Conservation (phyloP, 2,797 vertebrate genomes). For the Acipenser ruthenus region DNA sequence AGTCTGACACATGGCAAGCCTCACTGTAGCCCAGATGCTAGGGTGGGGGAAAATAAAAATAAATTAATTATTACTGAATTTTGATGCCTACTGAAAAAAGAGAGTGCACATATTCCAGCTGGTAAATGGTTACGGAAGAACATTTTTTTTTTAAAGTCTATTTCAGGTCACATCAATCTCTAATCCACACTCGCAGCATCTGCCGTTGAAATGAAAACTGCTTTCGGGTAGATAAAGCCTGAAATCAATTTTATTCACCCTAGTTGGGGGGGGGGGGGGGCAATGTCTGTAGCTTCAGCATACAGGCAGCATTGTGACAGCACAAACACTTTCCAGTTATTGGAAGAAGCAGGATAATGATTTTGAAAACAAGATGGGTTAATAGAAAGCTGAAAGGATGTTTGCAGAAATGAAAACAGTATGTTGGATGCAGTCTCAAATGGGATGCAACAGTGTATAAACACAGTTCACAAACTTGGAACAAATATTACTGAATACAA, state of each 20-base stretch:
- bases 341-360: conserved; percentile 9
- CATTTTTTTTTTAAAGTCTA: conserved; percentile 22
- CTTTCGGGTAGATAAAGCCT: conserved; percentile 38
- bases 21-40: too few relatives aligned
- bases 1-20: too few relatives aligned
- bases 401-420: conserved; percentile 15
- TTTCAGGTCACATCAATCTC: conserved; percentile 24
- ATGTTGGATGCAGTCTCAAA: too few relatives aligned
- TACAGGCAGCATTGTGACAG: conserved; percentile 24
- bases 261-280: conserved; percentile 29
- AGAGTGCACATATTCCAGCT: too few relatives aligned
- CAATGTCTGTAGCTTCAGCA: conserved; percentile 22
- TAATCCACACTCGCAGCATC: conserved; percentile 19
- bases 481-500: neutral
- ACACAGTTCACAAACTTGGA: conserved; percentile 7
- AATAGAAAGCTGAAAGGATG: neutral
- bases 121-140: conserved; percentile 10
- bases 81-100: too few relatives aligned
- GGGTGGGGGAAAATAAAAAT: too few relatives aligned
- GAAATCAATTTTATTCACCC: conserved; percentile 29
- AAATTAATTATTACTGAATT: too few relatives aligned
- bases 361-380: conserved; percentile 14
- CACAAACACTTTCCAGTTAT: conserved; percentile 7
- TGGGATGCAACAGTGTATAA: conserved; percentile 2
- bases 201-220: conserved; percentile 29